Evolutionary conservation across 1,140 invertebrate genomes (phyloP).

Genomic region (Drosophila mauritiana): DNA sequence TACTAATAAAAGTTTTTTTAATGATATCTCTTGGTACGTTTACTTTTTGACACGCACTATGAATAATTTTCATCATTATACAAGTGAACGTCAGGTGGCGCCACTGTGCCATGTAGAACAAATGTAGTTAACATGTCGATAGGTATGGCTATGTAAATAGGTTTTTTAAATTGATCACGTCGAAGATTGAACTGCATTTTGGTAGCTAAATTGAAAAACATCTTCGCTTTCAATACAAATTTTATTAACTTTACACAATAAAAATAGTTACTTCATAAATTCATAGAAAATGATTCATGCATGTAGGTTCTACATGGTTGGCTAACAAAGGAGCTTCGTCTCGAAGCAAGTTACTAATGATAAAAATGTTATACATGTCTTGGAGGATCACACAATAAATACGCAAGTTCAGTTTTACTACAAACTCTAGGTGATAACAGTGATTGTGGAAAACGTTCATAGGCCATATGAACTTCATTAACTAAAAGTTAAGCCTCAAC

Average conservation of each 20-base stretch:
- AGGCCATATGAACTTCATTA: constrained; percentile 18
- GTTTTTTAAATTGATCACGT: not conserved
- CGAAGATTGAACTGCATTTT: no score
- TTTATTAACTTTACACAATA: constrained; percentile 21
- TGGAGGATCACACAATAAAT: constrained; percentile 42
- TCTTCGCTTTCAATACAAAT: not conserved
- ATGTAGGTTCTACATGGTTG: constrained; percentile 7
- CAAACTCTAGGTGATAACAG: constrained; percentile 18
- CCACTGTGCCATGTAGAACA: not conserved
- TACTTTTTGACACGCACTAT: not conserved
- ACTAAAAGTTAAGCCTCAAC: constrained; percentile 33
- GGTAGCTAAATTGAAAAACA: not conserved
- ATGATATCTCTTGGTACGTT: not conserved
- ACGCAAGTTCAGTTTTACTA: constrained; percentile 26
- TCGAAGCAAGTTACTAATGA: constrained; percentile 22
- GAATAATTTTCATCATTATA: not conserved
- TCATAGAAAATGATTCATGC: constrained; percentile 1
- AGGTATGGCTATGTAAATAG: not conserved
- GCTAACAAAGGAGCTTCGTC: constrained; percentile 32
- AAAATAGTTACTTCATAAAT: constrained; percentile 21
- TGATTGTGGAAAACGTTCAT: constrained; percentile 1
- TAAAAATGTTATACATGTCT: constrained; percentile 57
- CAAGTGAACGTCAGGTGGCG: not conserved
- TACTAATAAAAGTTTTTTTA: not conserved
- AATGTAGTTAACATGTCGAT: not conserved